A percentile compares a stretch with the other conserved stretches of the same genome.
Evolutionary conservation across 2,888 invertebrate species (phyloP).

Genomic region (Dasysyrphus tricinctus): DNA sequence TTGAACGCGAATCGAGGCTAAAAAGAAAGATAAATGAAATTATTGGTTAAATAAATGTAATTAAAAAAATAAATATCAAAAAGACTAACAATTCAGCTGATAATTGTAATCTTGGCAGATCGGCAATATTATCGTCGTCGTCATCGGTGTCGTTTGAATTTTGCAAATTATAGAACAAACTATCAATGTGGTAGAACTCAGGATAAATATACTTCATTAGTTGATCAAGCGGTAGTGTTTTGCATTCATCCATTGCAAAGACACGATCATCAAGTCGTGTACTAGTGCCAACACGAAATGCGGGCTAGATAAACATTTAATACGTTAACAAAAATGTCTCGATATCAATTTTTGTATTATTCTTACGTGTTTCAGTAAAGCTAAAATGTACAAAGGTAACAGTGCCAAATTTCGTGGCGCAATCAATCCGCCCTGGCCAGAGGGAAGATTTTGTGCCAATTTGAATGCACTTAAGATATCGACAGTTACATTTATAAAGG

Average conservation of each 20-base stretch:
- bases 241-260: slow-evolving; percentile 96
- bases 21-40: slow-evolving; percentile 45
- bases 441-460: slow-evolving; percentile 86
- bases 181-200: slow-evolving; percentile 94
- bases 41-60: not conserved
- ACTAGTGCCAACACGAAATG: slow-evolving; percentile 94
- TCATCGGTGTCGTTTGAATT: slow-evolving; percentile 80
- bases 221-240: slow-evolving; percentile 91
- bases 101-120: slow-evolving; percentile 92
- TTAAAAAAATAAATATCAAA: not conserved
- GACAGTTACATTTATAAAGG: slow-evolving; percentile 96
- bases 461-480: slow-evolving; percentile 93
- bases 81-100: slow-evolving; percentile 89
- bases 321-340: not conserved
- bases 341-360: not conserved
- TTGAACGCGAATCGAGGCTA: slow-evolving; percentile 92
- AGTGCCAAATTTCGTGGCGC: slow-evolving; percentile 91
- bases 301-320: slow-evolving; percentile 86
- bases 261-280: slow-evolving; percentile 97
- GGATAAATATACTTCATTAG: slow-evolving; percentile 95
- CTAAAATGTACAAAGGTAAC: slow-evolving; percentile 94
- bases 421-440: slow-evolving; percentile 86
- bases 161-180: slow-evolving; percentile 85
- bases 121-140: slow-evolving; percentile 84
- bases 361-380: slow-evolving; percentile 92